These are phyloP conservation scores for Euleptes europaea DNA, from an alignment of 2,113 vertebrate species.

Conservation along the genomic window DNA sequence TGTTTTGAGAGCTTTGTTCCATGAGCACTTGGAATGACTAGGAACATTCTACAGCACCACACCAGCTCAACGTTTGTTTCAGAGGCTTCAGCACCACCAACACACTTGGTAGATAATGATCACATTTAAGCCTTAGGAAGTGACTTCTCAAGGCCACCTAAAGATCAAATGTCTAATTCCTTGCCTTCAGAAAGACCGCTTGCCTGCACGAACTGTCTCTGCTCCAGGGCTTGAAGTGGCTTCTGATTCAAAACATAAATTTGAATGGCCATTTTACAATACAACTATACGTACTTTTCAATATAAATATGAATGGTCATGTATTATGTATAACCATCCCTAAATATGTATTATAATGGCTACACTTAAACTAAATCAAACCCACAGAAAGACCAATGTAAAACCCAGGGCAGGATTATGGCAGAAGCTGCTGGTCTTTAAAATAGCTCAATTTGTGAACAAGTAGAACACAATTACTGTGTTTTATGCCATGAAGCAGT, in stretches of 20 bases:
- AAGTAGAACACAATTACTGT: background rate
- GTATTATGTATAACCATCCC: background rate
- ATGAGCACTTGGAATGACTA: background rate
- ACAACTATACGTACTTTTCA: background rate
- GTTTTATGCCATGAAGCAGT: background rate
- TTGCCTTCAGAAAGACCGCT: background rate
- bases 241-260: background rate
- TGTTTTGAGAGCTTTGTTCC: background rate
- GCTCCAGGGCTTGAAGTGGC: background rate
- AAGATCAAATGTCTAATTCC: background rate
- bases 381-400: background rate
- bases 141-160: background rate
- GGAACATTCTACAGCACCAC: background rate
- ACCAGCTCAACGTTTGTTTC: background rate
- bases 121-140: background rate
- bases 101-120: background rate
- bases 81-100: background rate
- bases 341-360: background rate
- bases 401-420: background rate
- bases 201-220: background rate
- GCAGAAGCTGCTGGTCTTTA: background rate
- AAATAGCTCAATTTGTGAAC: slow-evolving; percentile 17
- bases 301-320: background rate
- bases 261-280: background rate
- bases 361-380: background rate